Base-by-base conservation (phyloP, 2,113 vertebrate genomes). In the Oenanthe melanoleuca region DNA sequence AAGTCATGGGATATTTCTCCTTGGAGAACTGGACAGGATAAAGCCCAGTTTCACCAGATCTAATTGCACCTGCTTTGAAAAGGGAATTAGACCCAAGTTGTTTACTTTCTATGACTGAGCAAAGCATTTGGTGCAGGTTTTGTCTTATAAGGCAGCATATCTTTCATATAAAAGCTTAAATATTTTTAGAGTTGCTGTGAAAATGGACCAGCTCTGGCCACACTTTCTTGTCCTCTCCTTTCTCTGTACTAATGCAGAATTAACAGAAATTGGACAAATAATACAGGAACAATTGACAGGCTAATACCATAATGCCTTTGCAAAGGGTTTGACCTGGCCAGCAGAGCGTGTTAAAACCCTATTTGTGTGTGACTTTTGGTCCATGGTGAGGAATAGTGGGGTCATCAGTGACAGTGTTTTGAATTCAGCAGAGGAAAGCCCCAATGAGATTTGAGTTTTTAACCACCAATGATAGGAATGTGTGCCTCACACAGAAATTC, bases 401-500 rank as follows among this genome's bases (percentile, higher is more conserved):
- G 38, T 80, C 64, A 82, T 65, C 59, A 80, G 24, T 57, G 80
- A 52, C 49, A 63, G 34, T 47, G 52, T 50, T 93, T 93, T 91
- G 60, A 88, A 95, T 84, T 86, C 80, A 78, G 33, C 60, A 80
- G 67, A 80, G 80, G 60, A 90, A 86, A 93, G 63, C 31, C 57
- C 37, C 23, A 45, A 12, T 42, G 83, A 73, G 63, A 73, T 80
- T 33, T 34, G 38, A 64, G 28, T 20, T 73, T 95, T 91, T 86
- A 34, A 72, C 55, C 40, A 37, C 40, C 53, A 45, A 38, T 72
- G 44, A 34, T 21, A 93, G 87, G 63, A 94, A 94, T 83, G 55
- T 69, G 45, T 70, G 59, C 89, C 45, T 88, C 50, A 12, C 59
- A 60, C 29, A 80, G 44, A 65, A 86, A 80, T 73, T 61, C 69